These are phyloP conservation scores for Drosophila pseudoananassae DNA, from an alignment of 1,140 invertebrate species.

Conservation along the genomic window DNA sequence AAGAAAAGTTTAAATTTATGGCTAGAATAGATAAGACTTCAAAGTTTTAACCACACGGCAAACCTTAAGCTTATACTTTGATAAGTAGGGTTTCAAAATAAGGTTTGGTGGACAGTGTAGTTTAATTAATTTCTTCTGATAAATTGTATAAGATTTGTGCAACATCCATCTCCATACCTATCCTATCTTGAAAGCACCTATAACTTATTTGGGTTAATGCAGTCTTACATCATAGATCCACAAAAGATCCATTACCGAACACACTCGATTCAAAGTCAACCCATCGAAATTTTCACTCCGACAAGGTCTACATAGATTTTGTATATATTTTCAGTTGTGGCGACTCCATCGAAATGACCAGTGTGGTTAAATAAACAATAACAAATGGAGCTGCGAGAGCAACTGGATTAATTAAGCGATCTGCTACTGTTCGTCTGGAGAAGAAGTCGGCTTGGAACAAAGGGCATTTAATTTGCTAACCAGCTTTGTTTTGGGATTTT, in stretches of 20 bases:
- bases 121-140: background rate
- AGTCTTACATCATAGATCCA: slow-evolving; percentile 25
- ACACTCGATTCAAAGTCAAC: slow-evolving; percentile 53
- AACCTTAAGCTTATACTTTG: no score
- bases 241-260: slow-evolving; percentile 23
- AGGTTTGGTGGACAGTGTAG: background rate
- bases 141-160: slow-evolving; percentile 3
- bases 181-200: slow-evolving; percentile 4
- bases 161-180: slow-evolving; percentile 1
- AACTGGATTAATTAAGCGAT: slow-evolving; percentile 58
- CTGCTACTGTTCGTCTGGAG: slow-evolving; percentile 54
- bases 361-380: slow-evolving; percentile 60
- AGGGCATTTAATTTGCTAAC: slow-evolving; percentile 54
- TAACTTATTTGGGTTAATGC: slow-evolving; percentile 21
- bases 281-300: slow-evolving; percentile 21
- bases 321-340: slow-evolving; percentile 70
- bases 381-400: slow-evolving; percentile 24
- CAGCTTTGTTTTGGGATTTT: slow-evolving; percentile 46
- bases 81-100: background rate
- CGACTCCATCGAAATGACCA: slow-evolving; percentile 70
- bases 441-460: slow-evolving; percentile 59
- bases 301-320: slow-evolving; percentile 24
- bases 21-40: background rate
- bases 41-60: background rate
- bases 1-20: background rate